phyloP scores from a whole-genome alignment of 2,113 vertebrate species.

The Mustela lutreola region DNA sequence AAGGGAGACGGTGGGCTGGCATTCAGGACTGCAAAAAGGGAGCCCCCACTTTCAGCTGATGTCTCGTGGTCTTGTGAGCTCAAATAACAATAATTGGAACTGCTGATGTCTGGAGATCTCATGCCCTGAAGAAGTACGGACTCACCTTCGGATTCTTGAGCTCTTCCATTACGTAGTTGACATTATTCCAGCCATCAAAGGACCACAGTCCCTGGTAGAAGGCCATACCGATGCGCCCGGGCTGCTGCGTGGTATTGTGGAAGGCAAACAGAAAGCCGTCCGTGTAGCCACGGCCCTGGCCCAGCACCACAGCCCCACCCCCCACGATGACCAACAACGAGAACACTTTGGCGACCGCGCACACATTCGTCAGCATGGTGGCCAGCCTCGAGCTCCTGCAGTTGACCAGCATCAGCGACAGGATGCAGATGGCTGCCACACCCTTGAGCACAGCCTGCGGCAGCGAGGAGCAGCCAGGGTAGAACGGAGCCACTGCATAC shows the following conservation, averaged over 20 bases:
- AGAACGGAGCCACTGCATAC: slow-evolving; percentile 88
- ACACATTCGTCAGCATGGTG: slow-evolving; percentile 88
- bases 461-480: slow-evolving; percentile 86
- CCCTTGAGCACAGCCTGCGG: slow-evolving; percentile 83
- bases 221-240: slow-evolving; percentile 87
- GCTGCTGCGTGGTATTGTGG: slow-evolving; percentile 83
- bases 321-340: slow-evolving; percentile 88
- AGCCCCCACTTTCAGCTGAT: background rate
- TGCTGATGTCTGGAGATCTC: background rate
- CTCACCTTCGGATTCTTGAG: slow-evolving; percentile 92
- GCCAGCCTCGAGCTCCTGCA: slow-evolving; percentile 88
- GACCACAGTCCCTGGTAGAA: slow-evolving; percentile 94
- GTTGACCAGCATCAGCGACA: slow-evolving; percentile 87
- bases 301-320: slow-evolving; percentile 86
- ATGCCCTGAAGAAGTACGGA: background rate
- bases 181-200: slow-evolving; percentile 90
- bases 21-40: background rate
- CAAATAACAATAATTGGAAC: background rate
- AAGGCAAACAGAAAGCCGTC: slow-evolving; percentile 88
- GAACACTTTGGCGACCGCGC: slow-evolving; percentile 89
- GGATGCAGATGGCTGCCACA: slow-evolving; percentile 85
- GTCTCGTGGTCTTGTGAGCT: background rate
- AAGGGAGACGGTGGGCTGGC: background rate
- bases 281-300: slow-evolving; percentile 38
- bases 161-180: slow-evolving; percentile 92